These are phyloP conservation scores for Podarcis lilfordi DNA, from an alignment of 2,797 vertebrate species.

Conservation along the genomic window DNA sequence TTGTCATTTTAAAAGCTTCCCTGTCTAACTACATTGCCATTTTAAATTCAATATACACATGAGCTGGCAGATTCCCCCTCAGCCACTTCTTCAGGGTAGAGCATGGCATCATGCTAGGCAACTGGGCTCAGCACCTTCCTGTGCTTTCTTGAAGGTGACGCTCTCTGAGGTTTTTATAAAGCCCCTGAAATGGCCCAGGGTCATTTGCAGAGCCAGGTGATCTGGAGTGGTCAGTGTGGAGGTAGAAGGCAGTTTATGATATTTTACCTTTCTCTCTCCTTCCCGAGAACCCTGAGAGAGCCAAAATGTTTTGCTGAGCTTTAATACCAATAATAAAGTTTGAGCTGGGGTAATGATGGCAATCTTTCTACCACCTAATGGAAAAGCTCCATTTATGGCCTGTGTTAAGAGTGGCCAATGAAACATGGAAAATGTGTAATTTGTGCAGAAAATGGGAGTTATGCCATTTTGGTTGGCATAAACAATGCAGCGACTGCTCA, in stretches of 20 bases:
- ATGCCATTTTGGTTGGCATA: slow-evolving; percentile 62
- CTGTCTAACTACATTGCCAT: neutral
- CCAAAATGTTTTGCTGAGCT: slow-evolving; percentile 47
- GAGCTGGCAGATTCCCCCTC: neutral
- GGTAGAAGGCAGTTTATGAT: slow-evolving; percentile 19
- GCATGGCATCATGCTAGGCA: neutral
- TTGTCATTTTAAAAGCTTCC: neutral
- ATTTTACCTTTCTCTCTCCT: slow-evolving; percentile 40
- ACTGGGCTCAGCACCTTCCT: slow-evolving; percentile 13
- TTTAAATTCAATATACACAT: too few species aligned
- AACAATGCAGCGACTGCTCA: slow-evolving; percentile 62
- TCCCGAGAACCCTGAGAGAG: slow-evolving; percentile 46
- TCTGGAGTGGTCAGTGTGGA: neutral
- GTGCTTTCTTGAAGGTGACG: neutral
- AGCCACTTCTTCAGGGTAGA: neutral
- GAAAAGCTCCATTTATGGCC: slow-evolving; percentile 63
- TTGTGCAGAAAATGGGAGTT: slow-evolving; percentile 60
- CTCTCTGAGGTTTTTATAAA: slow-evolving; percentile 20
- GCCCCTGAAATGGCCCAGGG: slow-evolving; percentile 42
- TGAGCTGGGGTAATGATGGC: slow-evolving; percentile 23
- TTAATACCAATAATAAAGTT: slow-evolving; percentile 51
- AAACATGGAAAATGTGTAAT: slow-evolving; percentile 66
- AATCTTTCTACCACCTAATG: slow-evolving; percentile 58
- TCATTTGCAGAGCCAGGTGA: slow-evolving; percentile 33
- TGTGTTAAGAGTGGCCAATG: slow-evolving; percentile 58